These are phyloP conservation scores for Furcifer pardalis DNA, from an alignment of 2,797 vertebrate species.

Conservation along the genomic window DNA sequence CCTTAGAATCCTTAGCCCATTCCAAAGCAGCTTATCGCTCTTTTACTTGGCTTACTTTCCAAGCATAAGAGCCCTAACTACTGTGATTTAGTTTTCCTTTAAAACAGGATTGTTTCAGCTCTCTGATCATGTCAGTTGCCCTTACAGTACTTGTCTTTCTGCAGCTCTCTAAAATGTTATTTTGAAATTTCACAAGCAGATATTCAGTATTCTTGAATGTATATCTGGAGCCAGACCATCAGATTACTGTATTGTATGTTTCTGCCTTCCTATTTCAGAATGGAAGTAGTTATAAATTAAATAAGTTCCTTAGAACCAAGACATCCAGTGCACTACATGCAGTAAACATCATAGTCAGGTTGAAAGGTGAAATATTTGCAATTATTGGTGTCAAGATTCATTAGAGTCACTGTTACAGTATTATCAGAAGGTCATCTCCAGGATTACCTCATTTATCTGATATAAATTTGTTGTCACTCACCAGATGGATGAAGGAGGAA, in stretches of 20 bases:
- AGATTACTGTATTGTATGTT: neutral
- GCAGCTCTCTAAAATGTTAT: neutral
- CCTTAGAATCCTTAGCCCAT: too few relatives aligned
- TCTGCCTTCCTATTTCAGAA: neutral
- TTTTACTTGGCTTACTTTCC: neutral
- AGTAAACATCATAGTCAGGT: neutral
- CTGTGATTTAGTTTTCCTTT: neutral
- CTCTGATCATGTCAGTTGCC: neutral
- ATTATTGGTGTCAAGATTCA: constrained; percentile 30
- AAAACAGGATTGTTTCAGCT: neutral
- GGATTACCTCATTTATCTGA: neutral
- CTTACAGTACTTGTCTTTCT: neutral
- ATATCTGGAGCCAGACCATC: neutral
- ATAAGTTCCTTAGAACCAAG: constrained; percentile 7
- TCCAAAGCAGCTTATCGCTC: too few relatives aligned
- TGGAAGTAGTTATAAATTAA: neutral
- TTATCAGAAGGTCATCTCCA: constrained; percentile 3
- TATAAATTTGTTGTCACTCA: constrained; percentile 1
- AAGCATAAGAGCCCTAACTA: neutral
- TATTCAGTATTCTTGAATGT: neutral
- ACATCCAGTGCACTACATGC: neutral
- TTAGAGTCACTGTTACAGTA: constrained; percentile 19
- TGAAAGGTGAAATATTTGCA: constrained; percentile 28
- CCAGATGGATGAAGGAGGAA: neutral
- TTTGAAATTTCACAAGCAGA: neutral